Conservation (phyloP, 2,113 vertebrate genomes). For the Dasyurus viverrinus region DNA sequence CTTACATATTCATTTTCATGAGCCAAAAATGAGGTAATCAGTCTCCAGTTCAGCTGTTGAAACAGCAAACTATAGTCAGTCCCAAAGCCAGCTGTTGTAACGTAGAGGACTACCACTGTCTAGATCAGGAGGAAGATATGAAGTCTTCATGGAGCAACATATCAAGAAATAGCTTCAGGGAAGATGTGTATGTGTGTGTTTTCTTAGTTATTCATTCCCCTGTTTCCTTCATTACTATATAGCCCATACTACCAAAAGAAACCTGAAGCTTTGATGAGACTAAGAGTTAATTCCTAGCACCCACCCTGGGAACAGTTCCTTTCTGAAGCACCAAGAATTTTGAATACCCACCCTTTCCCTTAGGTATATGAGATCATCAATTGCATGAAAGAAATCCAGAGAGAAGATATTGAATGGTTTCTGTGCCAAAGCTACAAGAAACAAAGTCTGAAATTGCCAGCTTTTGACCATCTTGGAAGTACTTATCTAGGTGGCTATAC, state of each 20-base stretch:
- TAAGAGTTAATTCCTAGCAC: not conserved
- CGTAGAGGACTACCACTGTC: not conserved
- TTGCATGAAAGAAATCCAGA: not conserved
- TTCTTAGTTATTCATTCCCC: not conserved
- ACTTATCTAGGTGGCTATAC: not conserved
- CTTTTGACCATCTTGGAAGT: not conserved
- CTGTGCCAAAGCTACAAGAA: not conserved
- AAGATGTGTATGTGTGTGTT: not conserved
- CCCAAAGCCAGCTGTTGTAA: not conserved
- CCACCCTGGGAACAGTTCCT: conserved; percentile 30
- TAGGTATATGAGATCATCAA: conserved; percentile 66
- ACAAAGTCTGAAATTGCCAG: not conserved
- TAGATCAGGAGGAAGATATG: not conserved
- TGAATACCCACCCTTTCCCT: conserved; percentile 68
- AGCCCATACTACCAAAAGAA: conserved; percentile 62
- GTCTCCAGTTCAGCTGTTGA: not conserved
- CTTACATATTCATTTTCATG: not conserved
- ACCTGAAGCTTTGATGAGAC: conserved; percentile 48
- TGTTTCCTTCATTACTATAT: not conserved
- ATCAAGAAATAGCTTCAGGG: not conserved
- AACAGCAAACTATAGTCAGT: not conserved
- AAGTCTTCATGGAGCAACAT: not conserved
- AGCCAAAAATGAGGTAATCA: conserved; percentile 21
- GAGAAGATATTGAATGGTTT: not conserved
- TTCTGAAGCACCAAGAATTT: not conserved